These are phyloP conservation scores for Branchinecta lynchi DNA, from an alignment of 1,140 invertebrate species.

Conservation along the genomic window DNA sequence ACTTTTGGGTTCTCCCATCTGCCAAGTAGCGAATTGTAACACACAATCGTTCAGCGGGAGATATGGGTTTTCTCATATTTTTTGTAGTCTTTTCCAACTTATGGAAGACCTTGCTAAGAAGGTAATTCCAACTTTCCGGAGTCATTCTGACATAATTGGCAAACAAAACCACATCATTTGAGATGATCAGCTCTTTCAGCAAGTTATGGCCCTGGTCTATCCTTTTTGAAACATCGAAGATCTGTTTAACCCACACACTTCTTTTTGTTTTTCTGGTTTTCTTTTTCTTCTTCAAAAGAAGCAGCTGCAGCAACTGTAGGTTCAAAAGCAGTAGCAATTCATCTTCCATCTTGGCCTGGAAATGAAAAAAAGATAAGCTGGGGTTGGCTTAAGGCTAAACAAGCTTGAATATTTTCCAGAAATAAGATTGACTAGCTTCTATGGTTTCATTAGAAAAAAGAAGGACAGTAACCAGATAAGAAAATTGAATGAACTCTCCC, in stretches of 20 bases:
- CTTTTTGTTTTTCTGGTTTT: slow-evolving; percentile 10
- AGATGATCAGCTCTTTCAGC: neutral
- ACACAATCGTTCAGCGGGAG: slow-evolving; percentile 8
- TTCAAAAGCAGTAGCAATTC: slow-evolving; percentile 10
- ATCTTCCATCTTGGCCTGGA: slow-evolving; percentile 1
- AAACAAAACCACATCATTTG: slow-evolving; percentile 10
- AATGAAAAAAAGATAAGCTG: slow-evolving; percentile 1
- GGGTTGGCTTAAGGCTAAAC: neutral
- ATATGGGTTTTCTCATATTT: slow-evolving; percentile 10
- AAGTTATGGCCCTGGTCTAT: slow-evolving; percentile 3
- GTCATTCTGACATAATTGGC: slow-evolving; percentile 6
- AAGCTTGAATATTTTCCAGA: neutral
- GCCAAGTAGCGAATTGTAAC: neutral
- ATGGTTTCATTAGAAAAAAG: slow-evolving; percentile 1
- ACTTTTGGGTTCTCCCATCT: slow-evolving; percentile 5
- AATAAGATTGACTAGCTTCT: neutral
- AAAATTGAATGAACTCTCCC: neutral
- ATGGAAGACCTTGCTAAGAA: slow-evolving; percentile 1
- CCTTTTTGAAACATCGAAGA: slow-evolving; percentile 9
- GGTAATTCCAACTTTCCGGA: slow-evolving; percentile 6
- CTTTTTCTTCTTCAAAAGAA: slow-evolving; percentile 10
- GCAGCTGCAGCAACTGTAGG: slow-evolving; percentile 4
- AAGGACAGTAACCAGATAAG: neutral
- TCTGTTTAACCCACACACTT: slow-evolving; percentile 9
- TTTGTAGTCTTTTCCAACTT: slow-evolving; percentile 6